These are phyloP conservation scores for Pitangus sulphuratus DNA, from an alignment of 2,797 vertebrate species.

Conservation along the genomic window DNA sequence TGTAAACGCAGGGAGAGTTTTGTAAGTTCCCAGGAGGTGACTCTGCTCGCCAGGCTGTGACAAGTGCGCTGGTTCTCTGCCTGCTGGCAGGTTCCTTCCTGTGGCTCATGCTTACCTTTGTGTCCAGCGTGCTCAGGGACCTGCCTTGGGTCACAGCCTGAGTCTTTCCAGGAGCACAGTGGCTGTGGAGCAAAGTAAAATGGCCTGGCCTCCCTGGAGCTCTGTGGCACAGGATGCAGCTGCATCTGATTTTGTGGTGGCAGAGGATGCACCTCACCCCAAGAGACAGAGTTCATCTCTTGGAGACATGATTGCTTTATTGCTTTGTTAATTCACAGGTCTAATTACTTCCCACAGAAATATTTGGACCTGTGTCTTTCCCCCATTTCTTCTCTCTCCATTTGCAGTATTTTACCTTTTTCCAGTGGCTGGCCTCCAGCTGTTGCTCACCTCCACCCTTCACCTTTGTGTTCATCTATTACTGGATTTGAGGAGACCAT, in stretches of 20 bases:
- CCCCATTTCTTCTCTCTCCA: background rate
- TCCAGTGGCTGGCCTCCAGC: background rate
- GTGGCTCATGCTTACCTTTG: background rate
- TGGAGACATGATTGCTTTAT: background rate
- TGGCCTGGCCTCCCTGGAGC: background rate
- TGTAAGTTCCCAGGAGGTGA: background rate
- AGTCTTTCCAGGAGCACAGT: background rate
- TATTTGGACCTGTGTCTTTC: background rate
- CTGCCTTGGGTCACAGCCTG: background rate
- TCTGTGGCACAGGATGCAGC: rapidly evolving
- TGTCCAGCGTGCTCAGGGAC: background rate
- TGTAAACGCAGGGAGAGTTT: background rate
- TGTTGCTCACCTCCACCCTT: background rate
- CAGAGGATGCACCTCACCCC: background rate
- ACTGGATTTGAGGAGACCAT: background rate
- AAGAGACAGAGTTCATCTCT: background rate
- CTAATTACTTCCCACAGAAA: background rate
- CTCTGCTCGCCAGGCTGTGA: background rate
- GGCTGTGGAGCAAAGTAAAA: no score
- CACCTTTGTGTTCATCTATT: background rate
- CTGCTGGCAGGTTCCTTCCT: rapidly evolving
- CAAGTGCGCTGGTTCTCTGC: rapidly evolving
- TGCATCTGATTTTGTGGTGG: background rate
- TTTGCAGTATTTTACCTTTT: background rate
- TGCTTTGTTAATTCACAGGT: background rate